Evolutionary conservation across 2,113 vertebrate genomes (phyloP).

Genomic region (Cololabis saira): DNA sequence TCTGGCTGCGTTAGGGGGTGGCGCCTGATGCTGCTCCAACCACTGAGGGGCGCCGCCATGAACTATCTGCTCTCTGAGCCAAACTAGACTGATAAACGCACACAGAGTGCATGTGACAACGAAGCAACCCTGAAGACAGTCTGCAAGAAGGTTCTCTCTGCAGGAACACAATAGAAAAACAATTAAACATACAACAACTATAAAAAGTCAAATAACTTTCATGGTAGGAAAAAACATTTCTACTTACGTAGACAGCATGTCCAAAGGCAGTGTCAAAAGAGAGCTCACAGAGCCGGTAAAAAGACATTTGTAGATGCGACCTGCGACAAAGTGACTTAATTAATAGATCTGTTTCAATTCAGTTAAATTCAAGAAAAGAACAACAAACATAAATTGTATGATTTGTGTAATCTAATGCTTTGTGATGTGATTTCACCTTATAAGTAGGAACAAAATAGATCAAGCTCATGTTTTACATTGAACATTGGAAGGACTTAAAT

Average conservation of each 20-base stretch:
- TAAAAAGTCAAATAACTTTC: neutral
- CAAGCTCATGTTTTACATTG: too few species aligned
- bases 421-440: too few species aligned
- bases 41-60: constrained; percentile 96
- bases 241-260: constrained; percentile 98
- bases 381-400: too few species aligned
- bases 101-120: constrained; percentile 98
- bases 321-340: constrained; percentile 65
- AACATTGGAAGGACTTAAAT: too few species aligned
- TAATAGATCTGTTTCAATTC: neutral
- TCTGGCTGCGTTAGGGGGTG: constrained; percentile 87
- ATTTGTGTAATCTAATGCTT: too few species aligned
- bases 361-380: too few species aligned
- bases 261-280: constrained; percentile 96
- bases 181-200: neutral
- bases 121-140: constrained; percentile 98
- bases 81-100: constrained; percentile 98
- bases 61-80: constrained; percentile 97
- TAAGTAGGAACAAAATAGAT: too few species aligned
- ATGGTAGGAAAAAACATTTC: neutral
- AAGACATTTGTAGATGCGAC: constrained; percentile 99
- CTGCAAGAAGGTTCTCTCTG: constrained; percentile 97
- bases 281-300: constrained; percentile 99
- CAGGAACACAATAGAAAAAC: constrained; percentile 33
- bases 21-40: constrained; percentile 93